A percentile compares a stretch with the other conserved stretches of the same genome.
Evolutionary conservation across 1,140 invertebrate species (phyloP).

Genomic region (Anoplophora glabripennis): DNA sequence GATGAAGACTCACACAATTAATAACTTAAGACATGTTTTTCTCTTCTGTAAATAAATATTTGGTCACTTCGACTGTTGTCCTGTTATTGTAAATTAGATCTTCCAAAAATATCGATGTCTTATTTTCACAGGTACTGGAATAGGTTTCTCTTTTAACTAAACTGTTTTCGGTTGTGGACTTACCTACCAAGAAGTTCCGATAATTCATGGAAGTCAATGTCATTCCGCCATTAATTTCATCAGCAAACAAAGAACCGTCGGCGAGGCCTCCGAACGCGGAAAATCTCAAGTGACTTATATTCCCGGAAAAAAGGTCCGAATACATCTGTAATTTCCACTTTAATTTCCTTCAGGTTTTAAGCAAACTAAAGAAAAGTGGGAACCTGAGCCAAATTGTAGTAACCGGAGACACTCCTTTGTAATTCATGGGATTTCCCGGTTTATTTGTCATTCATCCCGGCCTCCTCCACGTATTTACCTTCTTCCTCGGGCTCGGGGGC

Average conservation of each 20-base stretch:
- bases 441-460: slow-evolving; percentile 48
- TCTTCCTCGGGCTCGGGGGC: slow-evolving; percentile 21
- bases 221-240: too few relatives aligned
- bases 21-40: too few relatives aligned
- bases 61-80: too few relatives aligned
- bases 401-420: slow-evolving; percentile 47
- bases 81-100: too few relatives aligned
- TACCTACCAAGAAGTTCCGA: background rate
- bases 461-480: slow-evolving; percentile 25
- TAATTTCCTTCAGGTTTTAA: slow-evolving; percentile 40
- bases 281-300: slow-evolving; percentile 14
- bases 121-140: too few relatives aligned
- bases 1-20: too few relatives aligned
- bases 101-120: too few relatives aligned
- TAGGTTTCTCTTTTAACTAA: too few relatives aligned
- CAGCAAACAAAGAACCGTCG: too few relatives aligned
- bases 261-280: background rate
- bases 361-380: slow-evolving; percentile 35
- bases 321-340: slow-evolving; percentile 43
- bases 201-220: background rate
- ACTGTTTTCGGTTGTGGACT: too few relatives aligned
- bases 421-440: slow-evolving; percentile 48
- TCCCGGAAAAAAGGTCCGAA: slow-evolving; percentile 20
- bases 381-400: slow-evolving; percentile 44
- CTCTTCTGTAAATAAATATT: too few relatives aligned